Percentiles rank a stretch among this genome's conserved stretches.
phyloP scores from a whole-genome alignment of 2,888 invertebrate genomes.

The Ischnus inquisitorius region DNA sequence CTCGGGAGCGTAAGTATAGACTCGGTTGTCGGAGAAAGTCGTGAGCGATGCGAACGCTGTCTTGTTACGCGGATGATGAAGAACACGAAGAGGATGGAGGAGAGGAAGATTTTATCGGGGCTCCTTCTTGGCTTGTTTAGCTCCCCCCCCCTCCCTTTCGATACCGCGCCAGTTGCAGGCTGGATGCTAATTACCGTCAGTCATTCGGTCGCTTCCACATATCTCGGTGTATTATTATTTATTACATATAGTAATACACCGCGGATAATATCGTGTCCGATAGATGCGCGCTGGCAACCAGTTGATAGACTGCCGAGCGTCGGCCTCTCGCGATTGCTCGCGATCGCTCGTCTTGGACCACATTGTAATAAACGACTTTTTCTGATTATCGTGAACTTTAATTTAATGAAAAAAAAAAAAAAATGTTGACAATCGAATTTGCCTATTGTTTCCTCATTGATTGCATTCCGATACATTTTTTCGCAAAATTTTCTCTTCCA shows the following conservation, averaged over 20 bases:
- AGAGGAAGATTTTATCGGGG: constrained; percentile 51
- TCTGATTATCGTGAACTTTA: constrained; percentile 35
- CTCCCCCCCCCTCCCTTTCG: no score
- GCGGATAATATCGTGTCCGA: not conserved
- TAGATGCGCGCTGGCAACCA: constrained; percentile 24
- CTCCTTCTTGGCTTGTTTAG: constrained; percentile 10
- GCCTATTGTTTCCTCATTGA: no score
- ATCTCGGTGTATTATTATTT: constrained; percentile 52
- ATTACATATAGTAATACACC: constrained; percentile 4
- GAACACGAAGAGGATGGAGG: not conserved
- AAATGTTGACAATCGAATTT: no score
- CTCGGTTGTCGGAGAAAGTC: constrained; percentile 47
- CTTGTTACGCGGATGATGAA: constrained; percentile 52
- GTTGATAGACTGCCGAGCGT: constrained; percentile 48
- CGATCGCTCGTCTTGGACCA: constrained; percentile 67
- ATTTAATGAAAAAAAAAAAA: constrained; percentile 50
- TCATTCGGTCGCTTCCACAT: constrained; percentile 26
- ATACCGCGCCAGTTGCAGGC: constrained; percentile 41
- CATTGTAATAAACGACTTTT: constrained; percentile 47
- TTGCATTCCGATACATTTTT: no score
- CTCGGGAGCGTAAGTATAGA: constrained; percentile 47
- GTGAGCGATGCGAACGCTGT: constrained; percentile 53
- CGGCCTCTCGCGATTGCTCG: constrained; percentile 22
- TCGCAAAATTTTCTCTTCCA: no score
- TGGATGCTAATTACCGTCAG: constrained; percentile 53